Evolutionary conservation across 2,888 invertebrate species (phyloP), one percentile per base, ranked within the genome.

Genomic region (Hydropsyche betteni): DNA sequence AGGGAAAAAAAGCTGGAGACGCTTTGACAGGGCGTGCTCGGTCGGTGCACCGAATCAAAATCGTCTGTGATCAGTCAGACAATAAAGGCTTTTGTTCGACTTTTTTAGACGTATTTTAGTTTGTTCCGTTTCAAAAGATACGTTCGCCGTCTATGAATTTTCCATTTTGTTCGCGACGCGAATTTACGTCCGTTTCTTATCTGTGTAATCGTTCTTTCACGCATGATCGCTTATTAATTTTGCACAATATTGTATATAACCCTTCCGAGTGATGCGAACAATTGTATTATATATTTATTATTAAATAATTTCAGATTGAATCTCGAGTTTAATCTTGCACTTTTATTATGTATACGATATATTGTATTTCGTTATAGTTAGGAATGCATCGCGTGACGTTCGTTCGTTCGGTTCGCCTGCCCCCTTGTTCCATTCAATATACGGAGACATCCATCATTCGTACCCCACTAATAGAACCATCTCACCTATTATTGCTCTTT

Each of bases 401-500:
- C 44, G 44, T 44, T 44, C 44, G 44, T 44, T 44, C 44, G 44
- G 44, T 10, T 58, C 52, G 33, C 58, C 50, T 24, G 68, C 72
- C 78, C 78, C 76, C 75, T 10, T 72, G 78, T 79, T 77, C 75
- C 68, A 76, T 77, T 77, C 77, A 76, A 79, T 79, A 76, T 53
- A 16, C 58, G 52, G 61, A 64, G 64, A 69, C 72, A 79, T 79
- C 78, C 75, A 79, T 77, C 78, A 79, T 79, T 74, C 74, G 53
- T 52, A 68, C 78, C 78, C 78, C 77, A 72, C 78, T 78, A 78
- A 78, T 78, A 78, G 78, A 78, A 78, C 76, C 78, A 58, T 78
- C 78, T 78, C 74, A 74, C 77, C 75, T 75, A 78, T 76, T 75
- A 72, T 74, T 76, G 75, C 75, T 74, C 78, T 74, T 76, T 77